These are phyloP conservation scores for Ganaspis sp. DNA, from an alignment of 1,140 invertebrate species.

Conservation along the genomic window DNA sequence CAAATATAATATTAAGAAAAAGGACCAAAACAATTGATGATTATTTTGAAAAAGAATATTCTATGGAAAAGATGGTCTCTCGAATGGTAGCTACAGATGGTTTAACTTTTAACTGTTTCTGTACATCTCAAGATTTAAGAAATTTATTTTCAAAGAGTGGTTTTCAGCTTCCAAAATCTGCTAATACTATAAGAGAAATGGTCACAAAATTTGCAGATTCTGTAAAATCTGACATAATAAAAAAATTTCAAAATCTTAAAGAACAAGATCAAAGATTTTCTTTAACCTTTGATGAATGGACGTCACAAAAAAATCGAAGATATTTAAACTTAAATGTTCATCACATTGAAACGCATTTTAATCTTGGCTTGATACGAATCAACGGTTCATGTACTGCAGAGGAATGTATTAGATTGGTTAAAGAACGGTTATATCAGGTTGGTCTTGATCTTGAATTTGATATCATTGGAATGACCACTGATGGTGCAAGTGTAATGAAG, in stretches of 20 bases:
- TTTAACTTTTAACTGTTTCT: slow-evolving; percentile 46
- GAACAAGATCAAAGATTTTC: slow-evolving; percentile 52
- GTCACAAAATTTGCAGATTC: slow-evolving; percentile 43
- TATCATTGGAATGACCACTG: slow-evolving; percentile 39
- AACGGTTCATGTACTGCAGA: slow-evolving; percentile 51
- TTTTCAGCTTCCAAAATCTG: slow-evolving; percentile 41
- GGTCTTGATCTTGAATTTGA: slow-evolving; percentile 39
- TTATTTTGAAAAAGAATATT: slow-evolving; percentile 50
- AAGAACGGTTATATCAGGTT: slow-evolving; percentile 20
- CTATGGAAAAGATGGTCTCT: slow-evolving; percentile 50
- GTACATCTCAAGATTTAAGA: slow-evolving; percentile 42
- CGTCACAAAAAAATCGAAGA: slow-evolving; percentile 50
- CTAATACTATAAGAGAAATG: slow-evolving; percentile 51
- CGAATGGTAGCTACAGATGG: slow-evolving; percentile 55
- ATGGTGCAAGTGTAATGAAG: slow-evolving; percentile 50
- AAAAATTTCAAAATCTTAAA: slow-evolving; percentile 41
- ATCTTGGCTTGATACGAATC: slow-evolving; percentile 54
- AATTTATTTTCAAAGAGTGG: slow-evolving; percentile 49
- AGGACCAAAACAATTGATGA: slow-evolving; percentile 43
- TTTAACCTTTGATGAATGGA: slow-evolving; percentile 58
- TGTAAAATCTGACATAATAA: slow-evolving; percentile 41
- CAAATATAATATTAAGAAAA: slow-evolving; percentile 38
- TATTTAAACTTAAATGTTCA: slow-evolving; percentile 58
- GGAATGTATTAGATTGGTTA: slow-evolving; percentile 37
- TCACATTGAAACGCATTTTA: slow-evolving; percentile 45